Conservation (phyloP, 2,888 invertebrate genomes). For the Tinea trinotella region DNA sequence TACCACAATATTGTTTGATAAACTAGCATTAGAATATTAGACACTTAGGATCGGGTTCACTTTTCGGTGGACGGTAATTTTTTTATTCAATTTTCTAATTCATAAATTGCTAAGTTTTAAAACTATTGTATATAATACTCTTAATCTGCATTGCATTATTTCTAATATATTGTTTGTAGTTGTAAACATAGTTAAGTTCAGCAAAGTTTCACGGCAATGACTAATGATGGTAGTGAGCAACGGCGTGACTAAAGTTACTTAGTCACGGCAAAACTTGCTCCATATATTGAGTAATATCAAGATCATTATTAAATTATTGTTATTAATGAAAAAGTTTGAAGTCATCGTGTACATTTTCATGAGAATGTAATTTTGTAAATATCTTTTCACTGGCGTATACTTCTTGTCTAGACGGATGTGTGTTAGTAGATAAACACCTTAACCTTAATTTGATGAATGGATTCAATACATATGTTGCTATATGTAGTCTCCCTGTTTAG, state of each 20-base stretch:
- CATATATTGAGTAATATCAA: conserved; percentile 21
- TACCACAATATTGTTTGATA: no score
- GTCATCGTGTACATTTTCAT: background rate
- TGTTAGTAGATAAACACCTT: background rate
- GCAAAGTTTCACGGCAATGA: conserved; percentile 9
- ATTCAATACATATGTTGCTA: background rate
- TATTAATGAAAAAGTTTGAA: background rate
- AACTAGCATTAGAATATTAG: no score
- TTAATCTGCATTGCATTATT: background rate
- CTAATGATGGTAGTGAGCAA: background rate
- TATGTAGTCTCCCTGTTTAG: conserved; percentile 5
- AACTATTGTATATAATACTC: background rate
- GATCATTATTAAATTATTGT: conserved; percentile 4
- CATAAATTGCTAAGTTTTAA: no score
- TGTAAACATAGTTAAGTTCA: background rate
- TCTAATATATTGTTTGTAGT: background rate
- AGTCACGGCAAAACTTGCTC: conserved; percentile 44
- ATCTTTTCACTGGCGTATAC: background rate
- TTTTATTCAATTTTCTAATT: no score
- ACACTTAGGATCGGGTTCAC: no score
- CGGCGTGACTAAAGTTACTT: conserved; percentile 52
- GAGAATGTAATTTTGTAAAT: background rate
- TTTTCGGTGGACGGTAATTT: no score
- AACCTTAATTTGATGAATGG: conserved; percentile 12
- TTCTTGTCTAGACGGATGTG: background rate